Percentiles rank a stretch among this genome's conserved stretches.
Evolutionary conservation across 2,888 invertebrate species (phyloP).

Genomic region (Ariolimax columbianus): DNA sequence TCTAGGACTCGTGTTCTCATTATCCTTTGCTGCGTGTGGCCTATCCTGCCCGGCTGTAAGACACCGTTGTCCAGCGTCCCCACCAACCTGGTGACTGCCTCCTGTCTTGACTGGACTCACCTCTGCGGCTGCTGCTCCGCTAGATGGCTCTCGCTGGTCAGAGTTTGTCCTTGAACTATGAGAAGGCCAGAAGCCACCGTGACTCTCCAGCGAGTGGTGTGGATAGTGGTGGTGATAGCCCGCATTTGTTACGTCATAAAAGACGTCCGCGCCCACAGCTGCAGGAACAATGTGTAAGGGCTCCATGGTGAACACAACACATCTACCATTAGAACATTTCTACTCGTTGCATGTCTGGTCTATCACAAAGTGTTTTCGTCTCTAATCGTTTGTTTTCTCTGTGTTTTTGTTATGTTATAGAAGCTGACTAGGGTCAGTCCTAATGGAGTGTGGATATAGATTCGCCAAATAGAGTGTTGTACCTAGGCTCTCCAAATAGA

Average conservation of each 20-base stretch:
- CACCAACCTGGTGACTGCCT: not conserved
- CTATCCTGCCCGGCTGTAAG: not conserved
- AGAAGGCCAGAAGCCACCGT: conserved; percentile 19
- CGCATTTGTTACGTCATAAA: conserved; percentile 30
- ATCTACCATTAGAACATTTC: too few species aligned
- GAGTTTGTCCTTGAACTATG: not conserved
- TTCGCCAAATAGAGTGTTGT: too few species aligned
- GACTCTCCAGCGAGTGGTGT: not conserved
- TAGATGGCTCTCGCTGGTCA: not conserved
- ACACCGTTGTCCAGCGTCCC: not conserved
- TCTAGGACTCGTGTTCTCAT: conserved; percentile 5
- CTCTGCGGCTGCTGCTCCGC: not conserved
- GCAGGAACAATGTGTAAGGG: conserved; percentile 19
- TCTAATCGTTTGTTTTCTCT: too few species aligned
- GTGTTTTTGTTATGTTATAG: too few species aligned
- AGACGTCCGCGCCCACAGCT: not conserved
- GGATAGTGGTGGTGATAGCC: conserved; percentile 1
- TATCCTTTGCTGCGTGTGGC: not conserved
- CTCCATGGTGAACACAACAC: not conserved
- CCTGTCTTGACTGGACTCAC: not conserved
- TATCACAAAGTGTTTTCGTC: too few species aligned
- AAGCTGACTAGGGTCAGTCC: too few species aligned
- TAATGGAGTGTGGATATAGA: too few species aligned
- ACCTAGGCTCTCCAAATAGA: too few species aligned
- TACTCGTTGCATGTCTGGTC: too few species aligned